Conservation (phyloP, 1,140 invertebrate species). For the Calliphora vicina region DNA sequence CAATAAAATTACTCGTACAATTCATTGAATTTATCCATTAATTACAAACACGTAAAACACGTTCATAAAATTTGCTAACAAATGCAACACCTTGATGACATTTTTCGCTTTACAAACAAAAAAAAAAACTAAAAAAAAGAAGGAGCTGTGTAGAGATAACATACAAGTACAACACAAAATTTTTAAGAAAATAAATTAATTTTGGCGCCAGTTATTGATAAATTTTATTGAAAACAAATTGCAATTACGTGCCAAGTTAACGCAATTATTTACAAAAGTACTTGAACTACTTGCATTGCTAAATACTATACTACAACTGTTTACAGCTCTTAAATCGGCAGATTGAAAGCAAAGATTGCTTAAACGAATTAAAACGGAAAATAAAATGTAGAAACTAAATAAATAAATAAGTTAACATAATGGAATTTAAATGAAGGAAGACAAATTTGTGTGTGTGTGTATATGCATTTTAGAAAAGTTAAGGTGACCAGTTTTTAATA, state of each 20-base stretch:
- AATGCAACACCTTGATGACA: slow-evolving; percentile 23
- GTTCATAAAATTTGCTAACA: slow-evolving; percentile 7
- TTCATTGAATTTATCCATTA: not conserved
- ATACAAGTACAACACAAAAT: too few species aligned
- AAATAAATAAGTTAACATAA: too few species aligned
- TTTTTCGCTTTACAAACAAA: not conserved
- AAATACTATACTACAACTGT: too few species aligned
- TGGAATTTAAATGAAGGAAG: too few species aligned
- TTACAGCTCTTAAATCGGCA: not conserved
- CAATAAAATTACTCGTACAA: too few species aligned
- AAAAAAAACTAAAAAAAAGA: not conserved
- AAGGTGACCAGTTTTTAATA: too few species aligned
- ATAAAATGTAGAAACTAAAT: not conserved
- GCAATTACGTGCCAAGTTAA: slow-evolving; percentile 30
- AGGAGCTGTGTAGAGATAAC: too few species aligned
- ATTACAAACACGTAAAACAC: not conserved
- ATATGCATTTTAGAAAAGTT: too few species aligned
- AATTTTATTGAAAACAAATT: slow-evolving; percentile 25
- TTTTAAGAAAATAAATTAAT: slow-evolving; percentile 18
- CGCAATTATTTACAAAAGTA: slow-evolving; percentile 20
- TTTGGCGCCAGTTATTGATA: slow-evolving; percentile 27
- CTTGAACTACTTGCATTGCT: not conserved
- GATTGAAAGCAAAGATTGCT: slow-evolving; percentile 1
- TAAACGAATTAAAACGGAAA: not conserved
- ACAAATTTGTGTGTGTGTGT: too few species aligned